These are phyloP conservation scores for Machimus rusticus DNA, from an alignment of 2,888 invertebrate genomes.

Conservation along the genomic window DNA sequence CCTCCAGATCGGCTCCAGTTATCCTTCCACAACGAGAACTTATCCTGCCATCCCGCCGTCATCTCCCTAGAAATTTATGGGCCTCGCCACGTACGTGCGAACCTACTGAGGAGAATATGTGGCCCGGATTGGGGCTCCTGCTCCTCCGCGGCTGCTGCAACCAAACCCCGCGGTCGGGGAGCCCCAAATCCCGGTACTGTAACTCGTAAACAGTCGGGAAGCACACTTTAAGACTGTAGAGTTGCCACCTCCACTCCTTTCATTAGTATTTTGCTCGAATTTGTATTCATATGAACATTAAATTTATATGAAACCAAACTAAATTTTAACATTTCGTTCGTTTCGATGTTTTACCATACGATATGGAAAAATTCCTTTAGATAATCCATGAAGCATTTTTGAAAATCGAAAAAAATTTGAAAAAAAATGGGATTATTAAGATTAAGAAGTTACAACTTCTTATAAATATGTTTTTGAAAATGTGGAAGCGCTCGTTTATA, in stretches of 20 bases:
- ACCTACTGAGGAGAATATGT: not conserved
- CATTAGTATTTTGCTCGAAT: not conserved
- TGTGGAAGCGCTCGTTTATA: too few relatives aligned
- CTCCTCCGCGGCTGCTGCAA: not conserved
- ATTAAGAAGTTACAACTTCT: too few relatives aligned
- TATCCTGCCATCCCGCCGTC: not conserved
- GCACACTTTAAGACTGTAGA: not conserved
- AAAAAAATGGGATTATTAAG: too few relatives aligned
- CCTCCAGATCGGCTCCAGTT: not conserved
- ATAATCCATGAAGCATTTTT: too few relatives aligned
- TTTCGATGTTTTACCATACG: too few relatives aligned
- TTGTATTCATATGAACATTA: too few relatives aligned
- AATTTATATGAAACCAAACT: too few relatives aligned
- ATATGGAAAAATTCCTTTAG: too few relatives aligned
- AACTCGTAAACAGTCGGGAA: constrained; percentile 1
- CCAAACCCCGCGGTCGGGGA: not conserved
- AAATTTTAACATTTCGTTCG: too few relatives aligned
- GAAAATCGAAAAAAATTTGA: too few relatives aligned
- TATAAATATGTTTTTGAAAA: too few relatives aligned
- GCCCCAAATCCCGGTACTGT: not conserved
- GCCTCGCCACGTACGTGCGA: not conserved
- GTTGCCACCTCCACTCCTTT: not conserved
- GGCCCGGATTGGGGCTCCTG: not conserved
- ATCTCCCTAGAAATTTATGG: constrained; percentile 18
- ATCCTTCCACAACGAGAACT: constrained; percentile 6